These are phyloP conservation scores for Gila robusta DNA, from an alignment of 2,797 vertebrate species.

Conservation along the genomic window DNA sequence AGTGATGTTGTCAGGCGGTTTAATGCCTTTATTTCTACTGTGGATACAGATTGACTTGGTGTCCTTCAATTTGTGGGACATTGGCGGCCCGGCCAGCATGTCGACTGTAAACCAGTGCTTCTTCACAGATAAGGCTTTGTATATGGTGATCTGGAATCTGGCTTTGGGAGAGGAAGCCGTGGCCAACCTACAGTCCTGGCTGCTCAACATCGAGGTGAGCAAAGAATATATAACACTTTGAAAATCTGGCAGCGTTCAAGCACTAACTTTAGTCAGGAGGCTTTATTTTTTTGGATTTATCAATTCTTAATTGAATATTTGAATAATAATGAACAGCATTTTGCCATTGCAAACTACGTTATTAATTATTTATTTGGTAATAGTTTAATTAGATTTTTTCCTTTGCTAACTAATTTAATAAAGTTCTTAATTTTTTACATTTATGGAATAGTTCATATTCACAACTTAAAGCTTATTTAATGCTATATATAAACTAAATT, in stretches of 20 bases:
- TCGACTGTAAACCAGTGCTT: constrained; percentile 98
- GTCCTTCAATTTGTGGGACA: constrained; percentile 94
- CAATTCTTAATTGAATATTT: background rate
- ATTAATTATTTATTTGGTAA: background rate
- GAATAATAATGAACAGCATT: background rate
- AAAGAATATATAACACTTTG: background rate
- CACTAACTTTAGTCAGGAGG: background rate
- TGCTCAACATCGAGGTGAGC: constrained; percentile 95
- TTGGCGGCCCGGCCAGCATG: constrained; percentile 92
- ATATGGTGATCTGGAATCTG: constrained; percentile 97
- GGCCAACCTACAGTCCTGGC: constrained; percentile 93
- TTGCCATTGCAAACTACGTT: background rate
- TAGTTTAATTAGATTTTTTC: background rate
- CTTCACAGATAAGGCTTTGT: constrained; percentile 97
- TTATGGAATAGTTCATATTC: background rate
- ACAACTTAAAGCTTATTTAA: background rate
- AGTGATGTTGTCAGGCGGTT: background rate
- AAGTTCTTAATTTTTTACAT: background rate
- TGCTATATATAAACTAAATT: background rate
- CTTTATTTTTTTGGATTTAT: background rate
- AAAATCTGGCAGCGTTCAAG: background rate
- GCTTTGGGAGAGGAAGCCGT: constrained; percentile 96
- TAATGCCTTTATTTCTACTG: constrained; percentile 58
- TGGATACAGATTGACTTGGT: constrained; percentile 87
- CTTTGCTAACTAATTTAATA: background rate